Percentiles rank a stretch among this genome's conserved stretches.
These are phyloP conservation scores for Callinectes sapidus DNA, from an alignment of 2,888 invertebrate species.

Conservation along the genomic window DNA sequence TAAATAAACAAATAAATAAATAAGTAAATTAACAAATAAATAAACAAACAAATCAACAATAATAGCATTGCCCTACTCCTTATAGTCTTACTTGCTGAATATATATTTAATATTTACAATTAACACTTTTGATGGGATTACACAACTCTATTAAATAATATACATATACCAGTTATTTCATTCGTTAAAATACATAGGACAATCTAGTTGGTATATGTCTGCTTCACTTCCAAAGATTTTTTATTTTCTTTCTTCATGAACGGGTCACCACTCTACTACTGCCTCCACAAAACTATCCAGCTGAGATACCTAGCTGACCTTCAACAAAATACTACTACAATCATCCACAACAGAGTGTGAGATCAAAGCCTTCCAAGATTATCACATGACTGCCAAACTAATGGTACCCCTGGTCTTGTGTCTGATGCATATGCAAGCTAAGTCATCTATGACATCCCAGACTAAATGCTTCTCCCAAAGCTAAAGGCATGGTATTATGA, in stretches of 20 bases:
- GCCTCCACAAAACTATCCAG: background rate
- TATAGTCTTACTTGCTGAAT: background rate
- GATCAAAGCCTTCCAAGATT: background rate
- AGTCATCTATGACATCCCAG: background rate
- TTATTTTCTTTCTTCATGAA: background rate
- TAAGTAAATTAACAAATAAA: background rate
- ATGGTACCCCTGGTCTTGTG: background rate
- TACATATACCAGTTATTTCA: background rate
- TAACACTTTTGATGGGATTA: background rate
- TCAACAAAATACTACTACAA: background rate
- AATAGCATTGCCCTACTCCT: background rate
- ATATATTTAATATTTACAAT: background rate
- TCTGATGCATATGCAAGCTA: background rate
- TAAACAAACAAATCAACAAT: no score
- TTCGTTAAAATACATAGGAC: background rate
- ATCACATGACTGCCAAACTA: background rate
- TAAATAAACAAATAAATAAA: background rate
- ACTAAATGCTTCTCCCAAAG: background rate
- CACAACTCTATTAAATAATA: background rate
- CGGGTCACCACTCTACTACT: background rate
- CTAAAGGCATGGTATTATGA: background rate
- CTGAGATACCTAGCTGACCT: background rate
- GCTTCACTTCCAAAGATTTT: background rate
- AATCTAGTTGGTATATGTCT: background rate
- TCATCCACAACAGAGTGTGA: background rate